Evolutionary conservation across 2,888 invertebrate species (phyloP).

Genomic region (Pinctada fucata): DNA sequence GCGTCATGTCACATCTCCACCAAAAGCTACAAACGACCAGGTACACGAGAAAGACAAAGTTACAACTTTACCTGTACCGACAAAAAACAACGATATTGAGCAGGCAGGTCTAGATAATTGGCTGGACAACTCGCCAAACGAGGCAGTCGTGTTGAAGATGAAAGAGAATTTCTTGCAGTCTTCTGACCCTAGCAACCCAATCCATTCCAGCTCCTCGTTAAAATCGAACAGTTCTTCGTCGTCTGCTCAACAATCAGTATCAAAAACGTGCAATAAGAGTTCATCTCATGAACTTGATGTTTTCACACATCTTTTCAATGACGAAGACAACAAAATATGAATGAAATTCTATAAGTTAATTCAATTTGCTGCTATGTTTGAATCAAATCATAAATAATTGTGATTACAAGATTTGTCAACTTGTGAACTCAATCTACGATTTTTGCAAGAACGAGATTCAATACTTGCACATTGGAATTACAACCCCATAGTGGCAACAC

Average conservation of each 20-base stretch:
- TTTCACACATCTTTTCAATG: slow-evolving; percentile 40
- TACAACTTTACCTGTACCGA: neutral
- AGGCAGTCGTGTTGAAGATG: neutral
- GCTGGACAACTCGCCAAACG: slow-evolving; percentile 22
- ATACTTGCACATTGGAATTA: neutral
- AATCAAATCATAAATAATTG: too few relatives aligned
- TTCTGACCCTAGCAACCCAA: neutral
- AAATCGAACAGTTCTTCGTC: slow-evolving; percentile 4
- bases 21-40: neutral
- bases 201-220: slow-evolving; percentile 3
- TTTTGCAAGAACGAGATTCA: neutral
- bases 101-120: slow-evolving; percentile 4
- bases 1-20: neutral
- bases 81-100: neutral
- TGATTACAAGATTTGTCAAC: too few relatives aligned
- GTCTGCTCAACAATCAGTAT: slow-evolving; percentile 8
- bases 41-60: neutral
- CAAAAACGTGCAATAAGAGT: neutral
- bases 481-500: neutral
- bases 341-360: too few relatives aligned
- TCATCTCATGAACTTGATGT: slow-evolving; percentile 30
- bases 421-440: too few relatives aligned
- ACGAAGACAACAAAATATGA: slow-evolving; percentile 16
- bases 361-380: too few relatives aligned
- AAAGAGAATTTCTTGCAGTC: neutral